Percentiles rank a stretch among this genome's conserved stretches.
Evolutionary conservation across 2,113 vertebrate genomes (phyloP).

Genomic region (Melanotaenia duboulayi): DNA sequence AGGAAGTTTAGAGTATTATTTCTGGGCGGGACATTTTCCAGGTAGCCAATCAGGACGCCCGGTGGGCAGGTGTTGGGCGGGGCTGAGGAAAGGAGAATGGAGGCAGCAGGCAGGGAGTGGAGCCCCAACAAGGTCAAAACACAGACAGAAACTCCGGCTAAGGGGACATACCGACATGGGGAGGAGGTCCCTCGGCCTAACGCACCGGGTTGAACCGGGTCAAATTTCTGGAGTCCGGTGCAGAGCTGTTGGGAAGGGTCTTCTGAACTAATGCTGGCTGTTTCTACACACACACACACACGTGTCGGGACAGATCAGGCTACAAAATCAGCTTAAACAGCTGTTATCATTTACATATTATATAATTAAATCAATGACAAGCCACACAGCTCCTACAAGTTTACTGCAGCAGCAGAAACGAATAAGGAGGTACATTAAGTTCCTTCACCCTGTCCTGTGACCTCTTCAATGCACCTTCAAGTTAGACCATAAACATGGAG

Average conservation of each 20-base stretch:
- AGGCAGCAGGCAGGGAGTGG: slow-evolving; percentile 24
- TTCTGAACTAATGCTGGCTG: background rate
- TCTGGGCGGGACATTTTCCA: slow-evolving; percentile 4
- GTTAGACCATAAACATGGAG: too few species aligned
- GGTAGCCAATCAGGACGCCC: slow-evolving; percentile 53
- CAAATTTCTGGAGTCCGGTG: background rate
- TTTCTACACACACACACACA: too few species aligned
- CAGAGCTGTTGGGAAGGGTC: background rate
- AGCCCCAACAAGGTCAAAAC: slow-evolving; percentile 81
- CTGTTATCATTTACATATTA: too few species aligned
- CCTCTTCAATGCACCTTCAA: too few species aligned
- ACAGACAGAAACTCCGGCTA: slow-evolving; percentile 22
- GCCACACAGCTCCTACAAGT: too few species aligned
- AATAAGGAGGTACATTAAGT: too few species aligned
- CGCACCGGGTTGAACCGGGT: background rate
- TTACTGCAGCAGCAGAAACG: too few species aligned
- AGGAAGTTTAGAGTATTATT: accelerated
- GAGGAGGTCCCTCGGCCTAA: background rate
- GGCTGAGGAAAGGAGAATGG: slow-evolving; percentile 21
- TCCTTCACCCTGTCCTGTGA: too few species aligned
- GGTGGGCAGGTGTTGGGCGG: slow-evolving; percentile 17
- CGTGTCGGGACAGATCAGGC: background rate
- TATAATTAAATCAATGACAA: too few species aligned
- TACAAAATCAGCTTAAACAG: background rate
- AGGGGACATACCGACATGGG: background rate